Percentiles rank a stretch among this genome's conserved stretches.
Conservation (phyloP, 2,797 vertebrate genomes). For the Euthynnus affinis region DNA sequence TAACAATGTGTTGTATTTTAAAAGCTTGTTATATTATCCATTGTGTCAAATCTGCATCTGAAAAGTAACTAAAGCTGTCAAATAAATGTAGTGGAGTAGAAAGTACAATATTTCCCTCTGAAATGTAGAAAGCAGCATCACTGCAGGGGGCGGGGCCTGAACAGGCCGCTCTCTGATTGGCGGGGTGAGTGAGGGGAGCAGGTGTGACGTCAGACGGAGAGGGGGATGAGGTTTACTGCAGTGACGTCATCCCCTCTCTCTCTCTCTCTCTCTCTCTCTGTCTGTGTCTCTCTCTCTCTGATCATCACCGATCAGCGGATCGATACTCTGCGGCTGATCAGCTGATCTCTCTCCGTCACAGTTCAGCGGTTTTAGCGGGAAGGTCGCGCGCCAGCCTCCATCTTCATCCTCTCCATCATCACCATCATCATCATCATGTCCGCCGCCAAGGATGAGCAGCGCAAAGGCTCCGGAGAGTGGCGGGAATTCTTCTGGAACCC, state of each 20-base stretch:
- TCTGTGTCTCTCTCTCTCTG: neutral
- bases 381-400: constrained; percentile 13
- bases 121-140: too few relatives aligned
- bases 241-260: constrained; percentile 27
- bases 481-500: constrained; percentile 77
- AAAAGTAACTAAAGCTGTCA: too few relatives aligned
- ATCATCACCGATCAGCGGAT: constrained; percentile 22
- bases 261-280: constrained; percentile 3
- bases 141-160: constrained; percentile 28
- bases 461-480: constrained; percentile 67
- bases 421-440: constrained; percentile 66
- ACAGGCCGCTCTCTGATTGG: constrained; percentile 39
- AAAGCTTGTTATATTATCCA: too few relatives aligned
- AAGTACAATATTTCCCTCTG: too few relatives aligned
- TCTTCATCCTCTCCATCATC: constrained; percentile 43
- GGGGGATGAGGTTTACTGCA: constrained; percentile 40
- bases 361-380: neutral
- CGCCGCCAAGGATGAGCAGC: constrained; percentile 66
- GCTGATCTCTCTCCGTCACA: neutral
- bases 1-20: too few relatives aligned
- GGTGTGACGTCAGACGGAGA: constrained; percentile 51
- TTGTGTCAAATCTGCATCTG: too few relatives aligned
- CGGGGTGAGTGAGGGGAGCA: too few relatives aligned
- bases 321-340: constrained; percentile 4
- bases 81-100: too few relatives aligned